Percentiles rank a stretch among this genome's conserved stretches.
Conservation (phyloP, 1,140 invertebrate species). For the Bombus affinis region DNA sequence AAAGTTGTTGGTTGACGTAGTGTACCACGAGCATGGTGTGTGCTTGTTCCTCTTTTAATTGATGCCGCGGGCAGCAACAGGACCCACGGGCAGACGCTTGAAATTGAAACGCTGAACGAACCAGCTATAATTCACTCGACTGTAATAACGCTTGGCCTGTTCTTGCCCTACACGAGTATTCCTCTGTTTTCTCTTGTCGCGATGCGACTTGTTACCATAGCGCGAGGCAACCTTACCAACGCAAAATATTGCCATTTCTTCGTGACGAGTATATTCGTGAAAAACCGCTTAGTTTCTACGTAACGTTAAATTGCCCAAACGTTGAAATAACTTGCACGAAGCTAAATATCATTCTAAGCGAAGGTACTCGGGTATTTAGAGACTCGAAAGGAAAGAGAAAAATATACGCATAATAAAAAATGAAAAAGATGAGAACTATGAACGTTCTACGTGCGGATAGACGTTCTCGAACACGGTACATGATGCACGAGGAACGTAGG, state of each 20-base stretch:
- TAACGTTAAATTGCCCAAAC: too few relatives aligned
- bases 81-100: constrained; percentile 16
- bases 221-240: too few relatives aligned
- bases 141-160: constrained; percentile 61
- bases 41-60: constrained; percentile 50
- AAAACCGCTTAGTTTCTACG: too few relatives aligned
- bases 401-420: too few relatives aligned
- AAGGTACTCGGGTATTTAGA: too few relatives aligned
- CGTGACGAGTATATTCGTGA: too few relatives aligned
- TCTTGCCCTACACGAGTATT: background rate
- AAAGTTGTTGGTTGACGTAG: background rate
- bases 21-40: background rate
- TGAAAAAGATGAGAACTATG: too few relatives aligned
- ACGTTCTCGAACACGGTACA: background rate
- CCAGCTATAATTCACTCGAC: constrained; percentile 67
- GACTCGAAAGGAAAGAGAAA: too few relatives aligned
- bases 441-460: too few relatives aligned
- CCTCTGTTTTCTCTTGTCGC: background rate
- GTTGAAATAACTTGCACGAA: too few relatives aligned
- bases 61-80: constrained; percentile 35
- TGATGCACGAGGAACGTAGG: background rate
- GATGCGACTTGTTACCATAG: background rate
- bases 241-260: too few relatives aligned
- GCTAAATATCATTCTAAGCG: too few relatives aligned
- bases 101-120: constrained; percentile 70